Evolutionary conservation across 2,888 invertebrate genomes (phyloP), one percentile per base, ranked within the genome.

Genomic region (Agonopterix arenella): DNA sequence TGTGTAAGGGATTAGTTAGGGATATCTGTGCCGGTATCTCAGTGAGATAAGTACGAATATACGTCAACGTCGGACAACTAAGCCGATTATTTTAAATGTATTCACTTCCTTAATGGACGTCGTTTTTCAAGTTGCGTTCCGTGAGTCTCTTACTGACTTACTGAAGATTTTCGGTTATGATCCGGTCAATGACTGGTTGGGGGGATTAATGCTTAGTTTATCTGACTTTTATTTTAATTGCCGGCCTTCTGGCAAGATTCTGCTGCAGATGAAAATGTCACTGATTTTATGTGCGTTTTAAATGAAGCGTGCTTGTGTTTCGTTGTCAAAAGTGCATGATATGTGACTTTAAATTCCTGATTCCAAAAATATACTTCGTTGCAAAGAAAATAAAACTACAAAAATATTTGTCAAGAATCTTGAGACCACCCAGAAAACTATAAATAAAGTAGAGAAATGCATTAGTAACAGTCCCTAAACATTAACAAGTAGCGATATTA

Each of bases 11-110:
- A 89, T 89, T 89, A 89, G 85, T 79, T 62, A 70, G 81, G 78
- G 77, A 80, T 88, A 89, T 86, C 88, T 71, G 74, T 84, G 84
- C 80, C 81, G 88, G 88, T 88, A 89, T 88, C 89, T 88, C 70
- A 80, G 84, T 82, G 80, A 84, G 88, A 88, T 89, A 89, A 89
- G 86, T 88, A 85, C 83, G 85, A 84, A 85, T 86, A 89, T 89
- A 86, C 85, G 89, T 89, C 89, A 89, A 89, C 89, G 89, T 89
- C 88, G 81, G 81, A 81, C 83, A 82, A 71, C 81, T 88, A 89
- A 88, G 89, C 89, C 86, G 89, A 89, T 89, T 88, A 89, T 88
- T 88, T 89, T 86, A 89, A 89, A 89, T 88, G 88, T 89, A 89
- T 89, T 89, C 88, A 89, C 89, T 88, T 86, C 88, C 88, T 84